phyloP scores from a whole-genome alignment of 2,113 vertebrate genomes.

The Toxotes jaculatrix region DNA sequence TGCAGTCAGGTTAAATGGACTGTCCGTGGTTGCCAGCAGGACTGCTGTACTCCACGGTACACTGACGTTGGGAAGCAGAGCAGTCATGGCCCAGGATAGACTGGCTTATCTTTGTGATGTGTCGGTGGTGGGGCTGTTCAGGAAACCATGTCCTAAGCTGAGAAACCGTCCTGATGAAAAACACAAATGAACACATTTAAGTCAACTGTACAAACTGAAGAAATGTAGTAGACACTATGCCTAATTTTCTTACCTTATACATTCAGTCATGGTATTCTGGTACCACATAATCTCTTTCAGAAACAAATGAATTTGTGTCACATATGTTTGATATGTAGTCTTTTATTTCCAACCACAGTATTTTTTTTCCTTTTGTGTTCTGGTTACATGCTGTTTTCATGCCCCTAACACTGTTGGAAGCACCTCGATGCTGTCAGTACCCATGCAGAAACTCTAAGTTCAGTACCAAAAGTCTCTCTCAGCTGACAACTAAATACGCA shows the following conservation, averaged over 20 bases:
- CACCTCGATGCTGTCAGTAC: conserved; percentile 41
- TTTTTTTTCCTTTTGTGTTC: not conserved
- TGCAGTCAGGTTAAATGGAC: conserved; percentile 70
- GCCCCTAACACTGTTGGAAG: conserved; percentile 19
- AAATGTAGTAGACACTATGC: not conserved
- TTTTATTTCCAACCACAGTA: not conserved
- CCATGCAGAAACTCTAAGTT: conserved; percentile 44
- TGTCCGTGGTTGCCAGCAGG: conserved; percentile 56
- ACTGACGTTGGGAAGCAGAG: conserved; percentile 68
- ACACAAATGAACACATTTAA: not conserved
- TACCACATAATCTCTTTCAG: not conserved
- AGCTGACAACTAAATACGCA: conserved; percentile 64
- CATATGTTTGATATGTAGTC: not conserved
- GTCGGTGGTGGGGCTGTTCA: conserved; percentile 21
- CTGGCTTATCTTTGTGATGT: conserved; percentile 32
- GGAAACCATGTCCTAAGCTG: conserved; percentile 59
- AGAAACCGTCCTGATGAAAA: conserved; percentile 47
- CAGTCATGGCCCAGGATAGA: conserved; percentile 64
- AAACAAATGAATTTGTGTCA: not conserved
- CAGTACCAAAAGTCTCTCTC: conserved; percentile 61
- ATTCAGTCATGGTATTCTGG: not conserved
- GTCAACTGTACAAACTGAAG: not conserved
- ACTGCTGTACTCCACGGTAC: conserved; percentile 45
- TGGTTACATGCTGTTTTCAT: conserved; percentile 11
- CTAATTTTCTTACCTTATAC: not conserved